Base-by-base conservation (phyloP, 2,113 vertebrate species). In the Nothocercus julius region DNA sequence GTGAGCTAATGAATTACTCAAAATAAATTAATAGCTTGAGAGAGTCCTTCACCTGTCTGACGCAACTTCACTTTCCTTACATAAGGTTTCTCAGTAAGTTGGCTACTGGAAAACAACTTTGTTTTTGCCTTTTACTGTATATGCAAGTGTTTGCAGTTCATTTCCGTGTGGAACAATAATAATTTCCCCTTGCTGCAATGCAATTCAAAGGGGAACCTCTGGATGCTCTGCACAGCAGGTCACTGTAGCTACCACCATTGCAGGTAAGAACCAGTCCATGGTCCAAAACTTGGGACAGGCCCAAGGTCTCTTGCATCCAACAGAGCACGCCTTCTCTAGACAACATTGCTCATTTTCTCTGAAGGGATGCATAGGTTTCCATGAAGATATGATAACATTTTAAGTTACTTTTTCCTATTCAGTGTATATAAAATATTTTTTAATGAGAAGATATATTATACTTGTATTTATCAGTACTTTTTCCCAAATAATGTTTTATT, bases 1-100 rank as follows among this genome's bases (percentile, higher is more conserved):
- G 88, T 78, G 62, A 85, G 67, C 75, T 97, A 96, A 97, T 98
- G 97, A 98, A 98, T 98, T 97, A 98, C 97, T 98, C 97, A 98
- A 95, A 92, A 81, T 67, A 87, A 97, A 97, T 96, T 97, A 95
- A 94, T 77, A 96, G 87, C 90, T 92, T 92, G 86, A 89, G 93
- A 96, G 95, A 97, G 97, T 97, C 90, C 95, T 27, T 67, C 97
- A 97, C 97, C 97, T 98, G 97, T 86, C 94, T 97, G 95, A 96
- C 96, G 98, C 82, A 87, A 75, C 96, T 96, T 94, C 93, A 95
- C 96, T 93, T 97, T 96, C 96, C 94, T 97, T 90, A 94, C 94
- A 96, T 97, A 95, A 96, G 95, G 94, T 89, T 97, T 96, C 96
- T 97, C 93, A 95, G 94, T 87, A 96, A 89, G 62, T 91, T 94